Evolutionary conservation across 1,140 invertebrate genomes (phyloP), one percentile per base, ranked within the genome.

Genomic region (Drosophila chauvacae): DNA sequence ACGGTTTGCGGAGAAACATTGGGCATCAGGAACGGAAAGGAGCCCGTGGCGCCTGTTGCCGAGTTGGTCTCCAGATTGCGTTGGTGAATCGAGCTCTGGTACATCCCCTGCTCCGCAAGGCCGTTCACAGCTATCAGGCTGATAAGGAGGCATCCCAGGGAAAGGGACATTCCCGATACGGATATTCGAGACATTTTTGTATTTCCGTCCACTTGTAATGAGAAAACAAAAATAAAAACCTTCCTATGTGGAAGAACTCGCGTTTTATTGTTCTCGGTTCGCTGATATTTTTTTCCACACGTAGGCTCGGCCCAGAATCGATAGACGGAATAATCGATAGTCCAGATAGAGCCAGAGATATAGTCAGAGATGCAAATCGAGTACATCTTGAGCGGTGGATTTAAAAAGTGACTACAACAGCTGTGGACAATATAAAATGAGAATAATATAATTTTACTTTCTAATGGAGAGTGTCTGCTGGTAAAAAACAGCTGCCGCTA

Each of bases 11-110:
- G 95, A 55, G 93, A 94, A 37, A 96, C 95, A 92, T 95, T 95
- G 70, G 96, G 96, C 96, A 96, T 96, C 10, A 96, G 88, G 61
- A 96, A 93, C 16, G 95, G 93, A 90, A 94, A 96, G 56, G 94
- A 94, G 62, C 87, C 87, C n/a, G 33, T 68, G n/a, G 41, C 23
- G 42, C 81, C 80, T 47, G 71, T 71, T 50, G 59, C 71, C 37
- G 77, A 60, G 55, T 78, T 79, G 28, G 28, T 60, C n/a, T 79
- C 59, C n/a, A 70, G 48, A 66, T 66, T 66, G 41, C 55, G 47
- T 35, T 64, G 63, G 35, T 74, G 42, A 4, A 60, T 56, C 44
- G 77, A 57, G n/a, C 62, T 75, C 62, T 48, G 82, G 48, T 65
- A 60, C 20, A 45, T 28, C 53, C 77, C 66, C n/a, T 73, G 69